phyloP scores from a whole-genome alignment of 2,113 vertebrate species.

The Andinoacara biseriatus region DNA sequence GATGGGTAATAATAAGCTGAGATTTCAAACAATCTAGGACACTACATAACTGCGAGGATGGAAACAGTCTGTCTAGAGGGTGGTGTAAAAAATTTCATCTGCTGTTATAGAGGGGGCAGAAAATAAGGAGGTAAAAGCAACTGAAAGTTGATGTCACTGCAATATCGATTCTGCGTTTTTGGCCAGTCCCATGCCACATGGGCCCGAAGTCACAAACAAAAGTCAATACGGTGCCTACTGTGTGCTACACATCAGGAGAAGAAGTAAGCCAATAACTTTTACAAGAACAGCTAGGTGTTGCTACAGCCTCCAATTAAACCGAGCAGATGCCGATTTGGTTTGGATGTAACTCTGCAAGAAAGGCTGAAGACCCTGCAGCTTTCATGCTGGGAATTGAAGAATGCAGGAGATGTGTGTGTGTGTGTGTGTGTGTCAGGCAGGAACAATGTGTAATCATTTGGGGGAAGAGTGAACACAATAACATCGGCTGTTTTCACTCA shows the following conservation, averaged over 20 bases:
- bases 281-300: neutral
- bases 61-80: neutral
- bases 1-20: neutral
- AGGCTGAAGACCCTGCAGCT: neutral
- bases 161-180: neutral
- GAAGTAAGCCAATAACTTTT: conserved; percentile 11
- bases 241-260: neutral
- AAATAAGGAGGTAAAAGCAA: neutral
- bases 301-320: neutral
- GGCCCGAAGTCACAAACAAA: neutral
- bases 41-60: neutral
- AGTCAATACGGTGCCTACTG: conserved; percentile 9
- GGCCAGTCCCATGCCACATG: neutral
- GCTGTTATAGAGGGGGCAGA: neutral
- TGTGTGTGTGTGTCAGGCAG: neutral
- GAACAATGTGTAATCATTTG: neutral
- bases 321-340: neutral
- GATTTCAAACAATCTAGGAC: neutral
- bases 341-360: neutral
- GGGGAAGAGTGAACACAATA: neutral
- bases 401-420: neutral
- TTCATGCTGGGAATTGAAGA: neutral
- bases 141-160: neutral
- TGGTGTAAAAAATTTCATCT: accelerated
- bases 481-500: conserved; percentile 66